These are phyloP conservation scores for Oreohelix idahoensis DNA, from an alignment of 1,140 invertebrate species.

Conservation along the genomic window DNA sequence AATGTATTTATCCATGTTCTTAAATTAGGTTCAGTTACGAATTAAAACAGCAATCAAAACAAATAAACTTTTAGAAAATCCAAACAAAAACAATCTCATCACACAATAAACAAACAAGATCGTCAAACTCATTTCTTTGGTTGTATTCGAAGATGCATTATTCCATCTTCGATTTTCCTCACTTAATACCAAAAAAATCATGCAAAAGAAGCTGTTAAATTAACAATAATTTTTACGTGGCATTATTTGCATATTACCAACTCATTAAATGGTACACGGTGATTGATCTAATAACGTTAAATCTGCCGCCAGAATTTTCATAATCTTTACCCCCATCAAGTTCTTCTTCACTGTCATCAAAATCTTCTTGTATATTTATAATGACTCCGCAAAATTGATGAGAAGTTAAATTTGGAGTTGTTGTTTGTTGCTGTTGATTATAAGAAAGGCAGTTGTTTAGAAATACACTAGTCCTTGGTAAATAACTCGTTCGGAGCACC, in stretches of 20 bases:
- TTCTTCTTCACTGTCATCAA: not conserved
- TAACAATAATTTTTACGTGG: not conserved
- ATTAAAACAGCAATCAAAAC: too few species aligned
- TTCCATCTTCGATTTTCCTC: too few species aligned
- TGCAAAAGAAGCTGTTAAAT: not conserved
- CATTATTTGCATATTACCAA: not conserved
- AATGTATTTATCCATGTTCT: too few species aligned
- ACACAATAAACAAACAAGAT: too few species aligned
- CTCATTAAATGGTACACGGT: not conserved
- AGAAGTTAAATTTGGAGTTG: constrained; percentile 1
- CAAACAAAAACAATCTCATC: too few species aligned
- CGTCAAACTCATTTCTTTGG: too few species aligned
- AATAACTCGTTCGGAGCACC: not conserved
- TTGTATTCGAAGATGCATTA: too few species aligned
- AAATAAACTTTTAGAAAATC: too few species aligned
- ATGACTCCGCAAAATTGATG: not conserved
- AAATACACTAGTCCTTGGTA: not conserved
- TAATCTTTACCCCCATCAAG: not conserved
- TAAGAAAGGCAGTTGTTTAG: not conserved
- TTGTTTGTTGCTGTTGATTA: not conserved
- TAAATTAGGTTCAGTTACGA: too few species aligned
- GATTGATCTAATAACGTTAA: not conserved
- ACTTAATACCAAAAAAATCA: too few species aligned
- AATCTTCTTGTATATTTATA: not conserved
- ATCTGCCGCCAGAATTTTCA: not conserved